phyloP scores from a whole-genome alignment of 2,888 invertebrate genomes.

The Peribatodes rhomboidaria region DNA sequence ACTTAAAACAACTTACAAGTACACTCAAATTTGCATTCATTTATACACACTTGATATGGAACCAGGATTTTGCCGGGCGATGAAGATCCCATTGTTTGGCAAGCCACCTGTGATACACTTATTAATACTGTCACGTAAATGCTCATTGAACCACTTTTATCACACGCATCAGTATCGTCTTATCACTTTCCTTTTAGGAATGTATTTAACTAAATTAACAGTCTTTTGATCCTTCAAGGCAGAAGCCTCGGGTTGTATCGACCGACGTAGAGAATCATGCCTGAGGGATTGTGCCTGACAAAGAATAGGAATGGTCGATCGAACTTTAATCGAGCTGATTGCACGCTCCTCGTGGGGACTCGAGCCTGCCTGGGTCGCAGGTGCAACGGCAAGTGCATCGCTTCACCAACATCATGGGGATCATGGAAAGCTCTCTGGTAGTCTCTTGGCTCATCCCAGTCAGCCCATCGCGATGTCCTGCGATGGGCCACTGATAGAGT shows the following conservation, averaged over 20 bases:
- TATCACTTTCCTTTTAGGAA: slow-evolving; percentile 83
- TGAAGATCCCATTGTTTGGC: slow-evolving; percentile 45
- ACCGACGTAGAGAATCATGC: slow-evolving; percentile 95
- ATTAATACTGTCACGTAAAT: slow-evolving; percentile 85
- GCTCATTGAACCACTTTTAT: slow-evolving; percentile 76
- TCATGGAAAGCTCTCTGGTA: slow-evolving; percentile 90
- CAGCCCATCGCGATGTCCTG: slow-evolving; percentile 80
- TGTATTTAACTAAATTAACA: slow-evolving; percentile 78
- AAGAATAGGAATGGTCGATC: slow-evolving; percentile 96
- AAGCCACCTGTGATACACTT: slow-evolving; percentile 68
- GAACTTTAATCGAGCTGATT: slow-evolving; percentile 91
- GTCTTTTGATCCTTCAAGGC: slow-evolving; percentile 87
- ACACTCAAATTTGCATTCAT: slow-evolving; percentile 64
- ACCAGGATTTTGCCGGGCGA: slow-evolving; percentile 57
- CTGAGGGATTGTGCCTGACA: slow-evolving; percentile 96
- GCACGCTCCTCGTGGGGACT: slow-evolving; percentile 88
- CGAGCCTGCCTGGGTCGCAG: slow-evolving; percentile 90
- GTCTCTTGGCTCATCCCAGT: slow-evolving; percentile 87
- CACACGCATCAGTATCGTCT: slow-evolving; percentile 78
- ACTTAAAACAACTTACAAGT: slow-evolving; percentile 59
- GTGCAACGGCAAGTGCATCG: slow-evolving; percentile 88
- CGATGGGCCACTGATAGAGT: slow-evolving; percentile 79
- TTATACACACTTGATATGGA: slow-evolving; percentile 71
- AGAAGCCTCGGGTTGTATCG: slow-evolving; percentile 94
- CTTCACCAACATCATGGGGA: slow-evolving; percentile 84